These are phyloP conservation scores for Bombus confusus DNA, from an alignment of 1,140 invertebrate species.

Conservation along the genomic window DNA sequence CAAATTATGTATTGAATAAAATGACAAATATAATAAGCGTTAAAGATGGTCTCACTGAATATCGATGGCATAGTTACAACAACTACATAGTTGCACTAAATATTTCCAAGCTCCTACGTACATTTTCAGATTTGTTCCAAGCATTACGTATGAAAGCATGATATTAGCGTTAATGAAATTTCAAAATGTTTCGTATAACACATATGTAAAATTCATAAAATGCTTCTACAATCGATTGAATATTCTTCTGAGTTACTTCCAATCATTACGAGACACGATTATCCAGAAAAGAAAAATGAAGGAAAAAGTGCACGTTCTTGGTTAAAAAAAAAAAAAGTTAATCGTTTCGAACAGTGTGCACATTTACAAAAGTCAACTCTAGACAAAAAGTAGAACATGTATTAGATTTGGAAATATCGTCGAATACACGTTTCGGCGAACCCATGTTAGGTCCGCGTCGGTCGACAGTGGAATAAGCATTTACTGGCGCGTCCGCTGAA, in stretches of 20 bases:
- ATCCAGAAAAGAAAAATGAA: no score
- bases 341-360: neutral
- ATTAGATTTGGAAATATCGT: neutral
- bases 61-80: no score
- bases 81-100: neutral
- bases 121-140: neutral
- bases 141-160: neutral
- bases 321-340: neutral
- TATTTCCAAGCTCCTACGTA: neutral
- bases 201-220: neutral
- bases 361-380: neutral
- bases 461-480: constrained; percentile 29
- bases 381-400: neutral
- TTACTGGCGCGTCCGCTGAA: constrained; percentile 29
- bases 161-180: neutral
- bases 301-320: no score
- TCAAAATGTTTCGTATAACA: neutral
- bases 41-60: no score
- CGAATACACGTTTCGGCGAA: neutral
- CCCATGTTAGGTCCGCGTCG: neutral
- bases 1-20: neutral
- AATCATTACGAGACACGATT: no score
- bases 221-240: neutral
- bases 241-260: neutral
- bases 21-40: no score